Conservation (phyloP, 2,888 invertebrate genomes). For the Pomacea canaliculata region DNA sequence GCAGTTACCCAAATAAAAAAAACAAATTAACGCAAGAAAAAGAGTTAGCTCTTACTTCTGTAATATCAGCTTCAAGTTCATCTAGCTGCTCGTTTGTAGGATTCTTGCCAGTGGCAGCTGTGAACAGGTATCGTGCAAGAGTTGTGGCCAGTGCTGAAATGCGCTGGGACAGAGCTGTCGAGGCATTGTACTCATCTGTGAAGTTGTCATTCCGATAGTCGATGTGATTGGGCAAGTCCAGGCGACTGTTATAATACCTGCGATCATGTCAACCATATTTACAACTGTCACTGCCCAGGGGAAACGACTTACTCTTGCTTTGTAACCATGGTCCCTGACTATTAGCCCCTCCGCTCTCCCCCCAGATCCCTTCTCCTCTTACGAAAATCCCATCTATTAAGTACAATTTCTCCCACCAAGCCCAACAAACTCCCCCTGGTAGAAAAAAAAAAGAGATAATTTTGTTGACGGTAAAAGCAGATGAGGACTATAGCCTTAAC, state of each 20-base stretch:
- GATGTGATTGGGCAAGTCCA: constrained; percentile 50
- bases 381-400: too few species aligned
- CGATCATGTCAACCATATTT: background rate
- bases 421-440: too few species aligned
- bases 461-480: too few species aligned
- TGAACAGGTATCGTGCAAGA: constrained; percentile 55
- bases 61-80: constrained; percentile 28
- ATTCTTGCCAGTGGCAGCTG: constrained; percentile 43
- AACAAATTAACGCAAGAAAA: background rate
- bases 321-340: too few species aligned
- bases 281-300: too few species aligned
- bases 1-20: too few species aligned
- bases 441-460: too few species aligned
- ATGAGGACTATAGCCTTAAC: too few species aligned
- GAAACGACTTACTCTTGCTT: too few species aligned
- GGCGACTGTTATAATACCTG: constrained; percentile 64
- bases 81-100: constrained; percentile 29
- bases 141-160: constrained; percentile 49
- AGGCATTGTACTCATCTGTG: constrained; percentile 47
- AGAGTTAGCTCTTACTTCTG: background rate
- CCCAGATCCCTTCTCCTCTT: too few species aligned
- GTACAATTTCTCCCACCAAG: too few species aligned
- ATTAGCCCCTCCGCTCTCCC: too few species aligned
- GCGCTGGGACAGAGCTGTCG: constrained; percentile 47
- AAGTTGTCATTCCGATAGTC: constrained; percentile 37